phyloP scores from a whole-genome alignment of 2,113 vertebrate species.

The Spermophilus dauricus region DNA sequence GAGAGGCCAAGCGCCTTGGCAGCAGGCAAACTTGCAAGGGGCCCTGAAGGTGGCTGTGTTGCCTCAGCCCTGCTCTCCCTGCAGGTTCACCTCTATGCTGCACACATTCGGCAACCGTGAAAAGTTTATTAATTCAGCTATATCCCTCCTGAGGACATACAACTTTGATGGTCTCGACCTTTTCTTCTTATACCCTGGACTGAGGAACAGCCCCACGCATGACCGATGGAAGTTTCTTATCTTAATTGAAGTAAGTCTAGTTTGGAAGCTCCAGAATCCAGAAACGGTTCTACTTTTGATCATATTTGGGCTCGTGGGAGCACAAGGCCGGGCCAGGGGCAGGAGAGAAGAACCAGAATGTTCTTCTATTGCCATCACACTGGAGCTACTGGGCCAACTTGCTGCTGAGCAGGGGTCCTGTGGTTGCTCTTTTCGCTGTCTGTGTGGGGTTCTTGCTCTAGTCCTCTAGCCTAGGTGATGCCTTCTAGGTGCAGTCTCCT shows the following conservation, averaged over 20 bases:
- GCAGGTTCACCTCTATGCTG: constrained; percentile 91
- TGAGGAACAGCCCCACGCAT: constrained; percentile 89
- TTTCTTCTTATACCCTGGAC: constrained; percentile 93
- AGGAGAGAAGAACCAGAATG: background rate
- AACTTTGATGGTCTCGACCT: constrained; percentile 93
- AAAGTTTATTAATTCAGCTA: constrained; percentile 89
- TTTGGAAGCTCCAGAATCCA: constrained; percentile 58
- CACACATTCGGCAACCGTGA: constrained; percentile 86
- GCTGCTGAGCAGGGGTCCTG: background rate
- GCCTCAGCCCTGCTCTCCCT: background rate
- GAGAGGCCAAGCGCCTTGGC: too few species aligned
- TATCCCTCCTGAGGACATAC: constrained; percentile 89
- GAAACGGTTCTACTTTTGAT: background rate
- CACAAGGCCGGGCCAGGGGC: background rate
- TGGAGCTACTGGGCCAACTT: background rate
- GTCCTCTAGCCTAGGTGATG: background rate
- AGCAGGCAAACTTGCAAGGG: background rate
- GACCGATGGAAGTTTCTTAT: constrained; percentile 90
- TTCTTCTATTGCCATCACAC: background rate
- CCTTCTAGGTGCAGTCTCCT: background rate
- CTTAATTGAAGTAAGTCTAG: constrained; percentile 87
- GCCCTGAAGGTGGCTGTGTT: background rate
- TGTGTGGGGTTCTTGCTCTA: background rate
- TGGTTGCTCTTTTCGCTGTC: background rate
- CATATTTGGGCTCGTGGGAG: background rate